phyloP scores from a whole-genome alignment of 1,140 invertebrate species.

The Carposina sasakii region DNA sequence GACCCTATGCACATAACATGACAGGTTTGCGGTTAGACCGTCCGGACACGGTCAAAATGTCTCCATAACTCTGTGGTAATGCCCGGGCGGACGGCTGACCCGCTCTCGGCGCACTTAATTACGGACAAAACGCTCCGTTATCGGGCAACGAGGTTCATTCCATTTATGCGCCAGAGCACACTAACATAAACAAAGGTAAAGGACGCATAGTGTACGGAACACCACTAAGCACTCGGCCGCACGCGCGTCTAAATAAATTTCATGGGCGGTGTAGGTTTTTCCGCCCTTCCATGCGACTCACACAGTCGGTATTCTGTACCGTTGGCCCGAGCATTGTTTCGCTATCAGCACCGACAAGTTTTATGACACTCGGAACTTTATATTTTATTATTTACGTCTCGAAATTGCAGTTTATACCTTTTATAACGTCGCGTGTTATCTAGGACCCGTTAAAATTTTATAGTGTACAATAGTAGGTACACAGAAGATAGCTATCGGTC shows the following conservation, averaged over 20 bases:
- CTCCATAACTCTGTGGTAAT: constrained; percentile 46
- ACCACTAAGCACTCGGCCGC: constrained; percentile 32
- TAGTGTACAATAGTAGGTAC: no score
- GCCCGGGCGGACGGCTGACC: constrained; percentile 35
- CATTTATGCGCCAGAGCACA: constrained; percentile 51
- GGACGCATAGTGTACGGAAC: constrained; percentile 27
- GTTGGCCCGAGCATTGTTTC: no score
- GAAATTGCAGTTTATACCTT: no score
- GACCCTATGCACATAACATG: constrained; percentile 31
- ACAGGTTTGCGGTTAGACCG: constrained; percentile 40
- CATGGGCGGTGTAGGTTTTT: constrained; percentile 12
- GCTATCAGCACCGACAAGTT: no score
- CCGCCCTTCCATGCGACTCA: constrained; percentile 16
- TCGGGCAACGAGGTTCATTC: constrained; percentile 48
- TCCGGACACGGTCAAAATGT: constrained; percentile 39
- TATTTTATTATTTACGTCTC: no score
- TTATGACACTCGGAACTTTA: no score
- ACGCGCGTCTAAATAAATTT: constrained; percentile 5
- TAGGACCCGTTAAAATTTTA: no score
- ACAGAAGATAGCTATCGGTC: no score
- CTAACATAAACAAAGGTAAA: constrained; percentile 50
- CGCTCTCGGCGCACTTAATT: constrained; percentile 57
- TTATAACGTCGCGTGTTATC: no score
- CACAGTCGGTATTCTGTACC: background rate
- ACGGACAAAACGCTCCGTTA: constrained; percentile 63